Percentiles rank a stretch among this genome's conserved stretches.
Conservation (phyloP, 2,888 invertebrate species). For the Metellina segmentata region DNA sequence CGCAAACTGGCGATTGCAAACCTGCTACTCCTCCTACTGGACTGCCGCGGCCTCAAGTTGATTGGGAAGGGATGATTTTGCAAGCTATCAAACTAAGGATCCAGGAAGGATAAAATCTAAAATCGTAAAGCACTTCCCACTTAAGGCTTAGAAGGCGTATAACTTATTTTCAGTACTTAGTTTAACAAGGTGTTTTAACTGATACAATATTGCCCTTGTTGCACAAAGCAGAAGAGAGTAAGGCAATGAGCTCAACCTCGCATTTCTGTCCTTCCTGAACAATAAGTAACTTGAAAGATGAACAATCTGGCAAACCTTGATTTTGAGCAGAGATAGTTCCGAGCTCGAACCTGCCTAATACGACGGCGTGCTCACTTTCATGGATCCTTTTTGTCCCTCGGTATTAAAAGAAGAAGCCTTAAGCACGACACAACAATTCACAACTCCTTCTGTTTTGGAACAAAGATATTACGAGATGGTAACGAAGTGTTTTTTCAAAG, state of each 20-base stretch:
- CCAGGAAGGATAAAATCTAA: no score
- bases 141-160: no score
- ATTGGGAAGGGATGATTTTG: no score
- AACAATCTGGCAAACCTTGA: not conserved
- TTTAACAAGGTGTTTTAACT: not conserved
- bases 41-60: no score
- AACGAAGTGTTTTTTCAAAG: conserved; percentile 11
- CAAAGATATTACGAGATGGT: conserved; percentile 35
- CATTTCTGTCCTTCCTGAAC: not conserved
- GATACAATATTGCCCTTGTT: not conserved
- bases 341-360: not conserved
- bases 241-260: not conserved
- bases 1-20: no score
- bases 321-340: not conserved
- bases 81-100: no score
- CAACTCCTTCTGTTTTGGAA: conserved; percentile 6
- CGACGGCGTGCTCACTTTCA: not conserved
- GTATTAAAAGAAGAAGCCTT: not conserved
- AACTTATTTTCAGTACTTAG: no score
- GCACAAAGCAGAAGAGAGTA: not conserved
- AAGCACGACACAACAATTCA: not conserved
- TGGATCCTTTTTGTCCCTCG: not conserved
- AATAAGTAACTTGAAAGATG: not conserved
- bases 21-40: no score
- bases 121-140: no score